phyloP scores from a whole-genome alignment of 2,113 vertebrate species.

The Pachyramphus minor region DNA sequence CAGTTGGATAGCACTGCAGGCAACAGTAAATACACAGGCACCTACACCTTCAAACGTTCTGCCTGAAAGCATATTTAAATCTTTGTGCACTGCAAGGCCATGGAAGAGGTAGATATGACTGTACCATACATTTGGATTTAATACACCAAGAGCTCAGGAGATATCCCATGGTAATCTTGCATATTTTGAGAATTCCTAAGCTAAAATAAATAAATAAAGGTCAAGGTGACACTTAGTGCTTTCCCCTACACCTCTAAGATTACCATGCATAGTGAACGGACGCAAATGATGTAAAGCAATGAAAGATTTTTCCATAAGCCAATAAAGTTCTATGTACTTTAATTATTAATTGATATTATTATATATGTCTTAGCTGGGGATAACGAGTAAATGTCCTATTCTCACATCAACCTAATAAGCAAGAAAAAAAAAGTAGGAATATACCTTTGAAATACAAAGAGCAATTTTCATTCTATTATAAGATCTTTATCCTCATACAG shows the following conservation, averaged over 20 bases:
- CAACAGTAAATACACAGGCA: background rate
- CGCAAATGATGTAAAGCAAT: fast-evolving
- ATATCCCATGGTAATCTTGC: background rate
- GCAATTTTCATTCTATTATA: conserved; percentile 21
- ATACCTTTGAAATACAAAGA: conserved; percentile 21
- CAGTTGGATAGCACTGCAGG: background rate
- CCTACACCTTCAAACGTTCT: background rate
- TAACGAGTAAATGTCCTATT: background rate
- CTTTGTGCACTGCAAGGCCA: background rate
- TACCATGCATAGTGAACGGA: background rate
- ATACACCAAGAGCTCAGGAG: background rate
- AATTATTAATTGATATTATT: conserved; percentile 13
- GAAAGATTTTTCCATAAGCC: background rate
- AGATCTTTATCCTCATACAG: conserved; percentile 19
- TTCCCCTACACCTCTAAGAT: background rate
- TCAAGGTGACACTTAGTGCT: background rate
- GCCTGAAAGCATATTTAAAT: background rate
- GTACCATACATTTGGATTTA: background rate
- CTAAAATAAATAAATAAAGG: background rate
- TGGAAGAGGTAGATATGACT: background rate
- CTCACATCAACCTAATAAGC: background rate
- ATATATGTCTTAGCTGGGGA: background rate
- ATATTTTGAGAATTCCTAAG: background rate
- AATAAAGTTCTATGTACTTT: background rate
- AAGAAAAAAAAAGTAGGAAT: background rate